Evolutionary conservation across 1,140 invertebrate genomes (phyloP), one percentile per base, ranked within the genome.

Genomic region (Hestina assimilis): DNA sequence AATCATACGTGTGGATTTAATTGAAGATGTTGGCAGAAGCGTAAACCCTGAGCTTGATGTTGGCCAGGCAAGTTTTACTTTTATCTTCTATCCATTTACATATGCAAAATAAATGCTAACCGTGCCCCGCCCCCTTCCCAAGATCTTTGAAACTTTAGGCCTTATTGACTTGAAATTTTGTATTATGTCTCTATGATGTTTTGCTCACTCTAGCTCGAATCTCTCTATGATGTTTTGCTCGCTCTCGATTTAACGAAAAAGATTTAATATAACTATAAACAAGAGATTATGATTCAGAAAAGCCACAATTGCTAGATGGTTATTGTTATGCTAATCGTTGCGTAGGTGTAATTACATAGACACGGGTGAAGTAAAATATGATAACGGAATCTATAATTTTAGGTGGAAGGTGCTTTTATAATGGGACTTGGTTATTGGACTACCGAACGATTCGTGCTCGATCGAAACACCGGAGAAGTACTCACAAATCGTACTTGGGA

Each of bases 341-440:
- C n/a, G n/a, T n/a, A n/a, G n/a, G n/a, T n/a, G n/a, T n/a, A n/a
- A n/a, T n/a, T n/a, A n/a, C n/a, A n/a, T n/a, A n/a, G n/a, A n/a
- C n/a, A n/a, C n/a, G n/a, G n/a, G n/a, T n/a, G n/a, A n/a, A n/a
- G n/a, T 23, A 4, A 23, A 3, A 23, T 4, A 7, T 4, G 7
- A 23, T 23, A 23, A 23, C 3, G 23, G 23, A 4, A 4, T 23
- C 7, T 23, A 23, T 23, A 23, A 23, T 23, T 23, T 23, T 9
- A 75, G 72, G 68, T 89, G 0, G 95, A 96, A 89, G 96, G 95
- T 9, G 94, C 94, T 4, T 95, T 95, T 73, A 89, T 96, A 3
- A 96, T 96, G 95, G 95, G 95, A 4, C 62, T 95, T 7, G 95
- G 96, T n/a, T 93, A 94, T 69, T 95, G 92, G 91, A 92, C 93